Conservation (phyloP, 2,797 vertebrate genomes). For the Dendrocincla fuliginosa region DNA sequence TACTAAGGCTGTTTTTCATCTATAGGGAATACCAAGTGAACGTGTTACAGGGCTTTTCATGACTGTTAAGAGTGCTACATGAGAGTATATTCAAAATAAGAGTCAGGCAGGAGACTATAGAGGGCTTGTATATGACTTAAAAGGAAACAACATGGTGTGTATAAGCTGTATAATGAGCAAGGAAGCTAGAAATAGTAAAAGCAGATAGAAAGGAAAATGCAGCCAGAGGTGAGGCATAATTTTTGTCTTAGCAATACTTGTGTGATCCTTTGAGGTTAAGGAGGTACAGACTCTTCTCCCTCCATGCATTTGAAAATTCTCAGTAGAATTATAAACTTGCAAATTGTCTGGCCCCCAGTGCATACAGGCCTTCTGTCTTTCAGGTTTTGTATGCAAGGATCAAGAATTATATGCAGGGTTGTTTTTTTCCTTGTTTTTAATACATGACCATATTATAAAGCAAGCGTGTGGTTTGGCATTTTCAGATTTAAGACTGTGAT, state of each 20-base stretch:
- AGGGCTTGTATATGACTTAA: not conserved
- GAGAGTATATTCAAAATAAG: constrained; percentile 41
- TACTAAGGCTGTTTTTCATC: constrained; percentile 11
- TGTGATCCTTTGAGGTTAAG: not conserved
- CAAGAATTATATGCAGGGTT: not conserved
- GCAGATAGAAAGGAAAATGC: not conserved
- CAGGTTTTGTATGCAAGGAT: not conserved
- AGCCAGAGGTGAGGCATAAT: not conserved
- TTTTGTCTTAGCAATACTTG: not conserved
- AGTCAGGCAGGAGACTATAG: not conserved
- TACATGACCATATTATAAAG: not conserved
- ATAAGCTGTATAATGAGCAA: not conserved
- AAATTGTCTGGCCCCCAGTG: not conserved
- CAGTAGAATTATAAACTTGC: not conserved
- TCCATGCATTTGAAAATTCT: not conserved
- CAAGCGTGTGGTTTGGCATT: not conserved
- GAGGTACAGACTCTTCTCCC: not conserved
- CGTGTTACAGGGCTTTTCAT: not conserved
- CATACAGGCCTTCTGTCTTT: not conserved
- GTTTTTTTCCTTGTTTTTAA: not conserved
- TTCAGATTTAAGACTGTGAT: not conserved
- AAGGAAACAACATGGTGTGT: not conserved
- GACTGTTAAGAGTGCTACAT: not conserved
- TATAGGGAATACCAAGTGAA: constrained; percentile 11
- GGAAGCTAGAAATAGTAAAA: not conserved